These are phyloP conservation scores for Pomatostomus ruficeps DNA, from an alignment of 2,113 vertebrate genomes.

Conservation along the genomic window DNA sequence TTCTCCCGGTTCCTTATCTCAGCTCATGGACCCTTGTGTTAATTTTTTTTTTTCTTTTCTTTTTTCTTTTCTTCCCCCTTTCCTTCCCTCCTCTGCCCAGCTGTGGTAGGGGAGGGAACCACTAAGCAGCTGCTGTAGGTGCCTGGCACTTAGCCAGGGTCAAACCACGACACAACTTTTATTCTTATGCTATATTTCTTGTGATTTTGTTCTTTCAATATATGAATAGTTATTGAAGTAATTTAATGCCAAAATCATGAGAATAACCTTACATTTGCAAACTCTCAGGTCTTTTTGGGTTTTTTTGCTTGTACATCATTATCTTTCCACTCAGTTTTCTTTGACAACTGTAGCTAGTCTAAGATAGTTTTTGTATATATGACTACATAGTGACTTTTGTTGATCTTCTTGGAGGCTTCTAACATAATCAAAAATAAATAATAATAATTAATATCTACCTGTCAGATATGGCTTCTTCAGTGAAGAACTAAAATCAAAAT, in stretches of 20 bases:
- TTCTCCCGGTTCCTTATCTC: too few relatives aligned
- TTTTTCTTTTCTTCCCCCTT: too few relatives aligned
- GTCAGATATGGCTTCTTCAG: neutral
- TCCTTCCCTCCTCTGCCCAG: too few relatives aligned
- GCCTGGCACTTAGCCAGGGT: too few relatives aligned
- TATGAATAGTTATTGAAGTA: neutral
- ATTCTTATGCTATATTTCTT: neutral
- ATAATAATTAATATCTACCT: neutral
- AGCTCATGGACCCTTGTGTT: too few relatives aligned
- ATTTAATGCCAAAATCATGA: neutral
- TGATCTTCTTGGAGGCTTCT: neutral
- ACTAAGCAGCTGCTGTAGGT: too few relatives aligned
- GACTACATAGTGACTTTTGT: neutral
- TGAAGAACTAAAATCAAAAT: neutral
- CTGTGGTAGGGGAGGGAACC: too few relatives aligned
- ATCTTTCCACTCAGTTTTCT: neutral
- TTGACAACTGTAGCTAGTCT: neutral
- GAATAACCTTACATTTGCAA: neutral
- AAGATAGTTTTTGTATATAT: neutral
- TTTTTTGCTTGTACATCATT: neutral
- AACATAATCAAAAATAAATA: neutral
- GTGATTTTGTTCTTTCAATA: neutral
- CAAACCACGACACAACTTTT: too few relatives aligned
- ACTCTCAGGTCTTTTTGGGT: too few relatives aligned
- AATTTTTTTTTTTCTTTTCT: too few relatives aligned